Evolutionary conservation across 2,113 vertebrate genomes (phyloP).

Genomic region (Xiphorhynchus elegans): DNA sequence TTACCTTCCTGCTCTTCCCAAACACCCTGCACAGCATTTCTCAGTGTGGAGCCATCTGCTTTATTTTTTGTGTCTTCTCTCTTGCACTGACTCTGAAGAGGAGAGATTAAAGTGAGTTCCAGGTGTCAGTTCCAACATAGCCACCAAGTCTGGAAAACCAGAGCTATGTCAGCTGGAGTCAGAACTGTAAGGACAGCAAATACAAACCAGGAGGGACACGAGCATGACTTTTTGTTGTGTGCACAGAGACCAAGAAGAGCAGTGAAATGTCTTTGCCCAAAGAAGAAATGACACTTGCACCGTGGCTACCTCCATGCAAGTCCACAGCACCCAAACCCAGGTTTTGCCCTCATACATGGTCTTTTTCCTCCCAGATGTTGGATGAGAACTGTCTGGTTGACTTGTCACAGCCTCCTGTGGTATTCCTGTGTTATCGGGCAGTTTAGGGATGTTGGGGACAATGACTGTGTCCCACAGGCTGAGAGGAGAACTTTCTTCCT

Average conservation of each 20-base stretch:
- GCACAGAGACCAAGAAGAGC: background rate
- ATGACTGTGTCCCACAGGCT: background rate
- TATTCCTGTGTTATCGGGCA: background rate
- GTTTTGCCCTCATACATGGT: background rate
- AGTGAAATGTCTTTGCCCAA: background rate
- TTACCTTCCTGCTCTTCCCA: background rate
- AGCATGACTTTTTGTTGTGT: background rate
- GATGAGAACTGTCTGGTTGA: background rate
- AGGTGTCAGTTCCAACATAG: background rate
- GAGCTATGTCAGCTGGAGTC: background rate
- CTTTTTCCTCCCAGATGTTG: background rate
- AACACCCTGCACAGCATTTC: background rate
- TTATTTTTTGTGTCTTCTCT: background rate
- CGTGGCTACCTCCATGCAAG: background rate
- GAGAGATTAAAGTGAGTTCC: background rate
- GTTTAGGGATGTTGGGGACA: too few species aligned
- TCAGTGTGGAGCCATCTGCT: background rate
- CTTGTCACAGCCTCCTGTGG: background rate
- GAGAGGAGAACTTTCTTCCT: background rate
- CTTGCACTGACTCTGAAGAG: background rate
- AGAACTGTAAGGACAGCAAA: background rate
- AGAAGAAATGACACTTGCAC: background rate
- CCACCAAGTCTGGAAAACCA: background rate
- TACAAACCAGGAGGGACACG: fast-evolving
- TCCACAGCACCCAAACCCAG: background rate